A percentile compares a stretch with the other conserved stretches of the same genome.
These are phyloP conservation scores for Ptiloglossa arizonensis DNA, from an alignment of 1,140 invertebrate species.

Conservation along the genomic window DNA sequence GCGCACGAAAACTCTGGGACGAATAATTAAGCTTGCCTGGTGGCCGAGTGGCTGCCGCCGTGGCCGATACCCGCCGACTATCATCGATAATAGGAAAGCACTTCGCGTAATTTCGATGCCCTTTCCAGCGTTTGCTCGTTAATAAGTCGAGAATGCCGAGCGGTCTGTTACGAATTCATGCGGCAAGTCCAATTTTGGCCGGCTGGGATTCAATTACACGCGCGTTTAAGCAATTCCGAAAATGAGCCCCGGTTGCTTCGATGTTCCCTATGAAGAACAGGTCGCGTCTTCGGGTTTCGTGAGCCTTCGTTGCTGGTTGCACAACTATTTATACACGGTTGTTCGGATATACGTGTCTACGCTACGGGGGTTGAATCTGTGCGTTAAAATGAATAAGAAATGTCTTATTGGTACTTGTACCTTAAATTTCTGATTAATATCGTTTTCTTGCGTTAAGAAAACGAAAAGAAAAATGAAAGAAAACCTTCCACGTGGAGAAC, in stretches of 20 bases:
- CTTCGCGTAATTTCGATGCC: conserved; percentile 47
- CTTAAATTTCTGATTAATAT: no score
- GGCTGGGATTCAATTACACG: conserved; percentile 48
- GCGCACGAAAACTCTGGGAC: conserved; percentile 27
- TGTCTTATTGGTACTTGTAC: no score
- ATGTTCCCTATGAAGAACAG: not conserved
- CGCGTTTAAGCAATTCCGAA: conserved; percentile 51
- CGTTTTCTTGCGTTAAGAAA: no score
- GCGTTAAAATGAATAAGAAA: no score
- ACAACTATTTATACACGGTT: no score
- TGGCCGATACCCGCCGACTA: not conserved
- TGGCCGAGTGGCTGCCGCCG: not conserved
- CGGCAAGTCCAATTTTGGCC: conserved; percentile 48
- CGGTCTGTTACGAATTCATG: conserved; percentile 45
- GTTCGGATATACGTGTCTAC: no score
- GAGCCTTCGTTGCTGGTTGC: no score
- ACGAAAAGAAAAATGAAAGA: no score
- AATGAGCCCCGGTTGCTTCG: conserved; percentile 29
- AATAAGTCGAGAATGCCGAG: conserved; percentile 44
- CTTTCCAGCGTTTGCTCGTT: conserved; percentile 17
- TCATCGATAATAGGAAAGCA: conserved; percentile 50
- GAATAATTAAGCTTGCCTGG: conserved; percentile 30
- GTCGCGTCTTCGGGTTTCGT: not conserved
- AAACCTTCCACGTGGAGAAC: no score
- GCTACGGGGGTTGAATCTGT: no score